Percentiles rank a stretch among this genome's conserved stretches.
phyloP scores from a whole-genome alignment of 2,888 invertebrate species.

The Orthonevra nobilis region DNA sequence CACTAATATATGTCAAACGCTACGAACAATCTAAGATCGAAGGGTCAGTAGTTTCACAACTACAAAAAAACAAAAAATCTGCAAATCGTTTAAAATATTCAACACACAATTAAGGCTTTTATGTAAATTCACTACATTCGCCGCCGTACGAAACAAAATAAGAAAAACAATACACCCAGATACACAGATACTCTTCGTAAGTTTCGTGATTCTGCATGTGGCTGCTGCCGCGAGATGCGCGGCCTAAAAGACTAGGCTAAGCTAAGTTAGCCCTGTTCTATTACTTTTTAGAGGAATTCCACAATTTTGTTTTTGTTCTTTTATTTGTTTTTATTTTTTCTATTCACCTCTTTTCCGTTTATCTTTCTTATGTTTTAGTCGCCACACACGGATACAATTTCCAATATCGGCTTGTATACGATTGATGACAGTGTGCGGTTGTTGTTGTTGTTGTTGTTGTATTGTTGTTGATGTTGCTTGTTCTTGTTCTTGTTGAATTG shows the following conservation, averaged over 20 bases:
- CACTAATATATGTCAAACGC: too few species aligned
- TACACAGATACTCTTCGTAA: background rate
- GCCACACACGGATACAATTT: constrained; percentile 70
- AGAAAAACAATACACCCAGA: background rate
- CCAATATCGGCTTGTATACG: constrained; percentile 69
- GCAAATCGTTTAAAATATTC: constrained; percentile 9
- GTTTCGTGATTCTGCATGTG: too few species aligned
- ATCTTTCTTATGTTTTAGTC: constrained; percentile 69
- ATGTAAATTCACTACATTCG: constrained; percentile 11
- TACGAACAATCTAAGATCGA: too few species aligned
- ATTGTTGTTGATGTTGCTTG: constrained; percentile 23
- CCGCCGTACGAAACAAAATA: background rate
- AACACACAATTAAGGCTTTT: constrained; percentile 19
- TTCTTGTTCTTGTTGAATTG: constrained; percentile 41
- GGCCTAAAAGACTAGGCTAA: too few species aligned
- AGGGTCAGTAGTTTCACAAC: too few species aligned
- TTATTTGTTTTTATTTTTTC: constrained; percentile 7
- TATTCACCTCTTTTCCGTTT: constrained; percentile 71
- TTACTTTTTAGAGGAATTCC: constrained; percentile 5
- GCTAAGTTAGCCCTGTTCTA: background rate
- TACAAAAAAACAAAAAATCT: constrained; percentile 4
- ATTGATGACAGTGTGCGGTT: constrained; percentile 67
- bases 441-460: constrained; percentile 32
- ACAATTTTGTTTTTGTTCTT: constrained; percentile 1
- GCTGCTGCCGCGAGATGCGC: too few species aligned